Evolutionary conservation across 1,140 invertebrate genomes (phyloP), one percentile per base, ranked within the genome.

Genomic region (Heterodera schachtii): DNA sequence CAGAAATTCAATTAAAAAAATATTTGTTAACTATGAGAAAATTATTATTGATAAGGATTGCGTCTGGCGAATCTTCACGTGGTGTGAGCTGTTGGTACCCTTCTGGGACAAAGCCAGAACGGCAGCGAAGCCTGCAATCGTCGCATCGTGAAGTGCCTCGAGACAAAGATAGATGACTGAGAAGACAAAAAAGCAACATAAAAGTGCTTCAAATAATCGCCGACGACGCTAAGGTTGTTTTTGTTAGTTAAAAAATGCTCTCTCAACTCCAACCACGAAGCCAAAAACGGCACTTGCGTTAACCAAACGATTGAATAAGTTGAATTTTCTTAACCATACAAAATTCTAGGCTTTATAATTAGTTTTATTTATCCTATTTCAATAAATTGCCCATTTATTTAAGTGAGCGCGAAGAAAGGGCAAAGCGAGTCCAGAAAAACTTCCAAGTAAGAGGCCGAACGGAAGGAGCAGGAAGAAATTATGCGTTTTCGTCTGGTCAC

Each of bases 381-480:
- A 41, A 0, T 67, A 52, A 8, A 11, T n/a, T n/a, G n/a, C n/a
- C n/a, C n/a, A n/a, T n/a, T n/a, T n/a, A n/a, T 82, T 73, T 19
- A 44, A 82, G 81, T 43, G 81, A 79, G 4, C 52, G 69, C 4
- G 81, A 82, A 43, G 81, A 82, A 41, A 66, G 69, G 3, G 49
- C n/a, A 2, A 71, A 81, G 16, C 66, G 81, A 41, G 81, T 82
- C 9, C 74, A 82, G 46, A 44, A 80, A 52, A 82, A 82, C n/a
- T 57, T 70, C 64, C 31, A 31, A 7, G 31, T 70, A 82, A 64
- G 81, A 82, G 46, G 81, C 66, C 16, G 77, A 70, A 3, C 11
- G 73, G n/a, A 49, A 69, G 57, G 71, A 82, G 73, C 75, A 79
- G 19, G 77, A 80, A 46, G 64, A 73, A 16, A 7, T 19, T 5